Base-by-base conservation (phyloP, 2,113 vertebrate genomes). In the Vidua chalybeata region DNA sequence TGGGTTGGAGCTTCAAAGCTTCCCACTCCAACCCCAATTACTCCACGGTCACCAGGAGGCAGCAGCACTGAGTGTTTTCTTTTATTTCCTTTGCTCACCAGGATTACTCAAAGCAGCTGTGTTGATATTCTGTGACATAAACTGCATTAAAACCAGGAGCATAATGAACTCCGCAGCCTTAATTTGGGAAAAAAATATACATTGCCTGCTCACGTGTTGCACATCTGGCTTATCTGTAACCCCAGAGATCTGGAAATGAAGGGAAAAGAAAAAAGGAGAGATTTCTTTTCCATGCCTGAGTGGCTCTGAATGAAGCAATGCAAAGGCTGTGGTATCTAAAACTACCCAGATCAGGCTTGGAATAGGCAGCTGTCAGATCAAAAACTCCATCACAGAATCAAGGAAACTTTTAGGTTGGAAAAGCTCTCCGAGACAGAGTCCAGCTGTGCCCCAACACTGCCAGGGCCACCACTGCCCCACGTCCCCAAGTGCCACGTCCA, bases 21-120 rank as follows among this genome's bases (percentile, higher is more conserved):
- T 13, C 12, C 22, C 35, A 35, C 69, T 49, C 18, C 56, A 49
- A 33, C 2, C 63, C 72, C 45, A 56, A 9, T 28, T 23, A 31
- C 13, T 20, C 48, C 30, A 0, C 1, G 30, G 41, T 22, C 62
- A 64, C 11, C 35, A 20, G 64, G 68, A 78, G 83, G 79, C 48
- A 48, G 55, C 64, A 52, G 76, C 1, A 2, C 0, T 4, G 24
- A 45, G 62, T 0, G 22, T 0, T 6, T 39, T 0, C 20, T 39
- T 20, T 19, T 2, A 0, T 19, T 76, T 37, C 20, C 45, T 46
- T 23, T 13, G 41, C n/a, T 66, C 30, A 21, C n/a, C 31, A 55
- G 71, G n/a, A 13, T 17, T 27, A 15, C 28, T 45, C 54, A n/a
- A 33, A 84, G 55, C 30, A 37, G 30, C 11, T 35, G 17, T 6